Evolutionary conservation across 2,797 vertebrate species (phyloP).

Genomic region (Clangula hyemalis): DNA sequence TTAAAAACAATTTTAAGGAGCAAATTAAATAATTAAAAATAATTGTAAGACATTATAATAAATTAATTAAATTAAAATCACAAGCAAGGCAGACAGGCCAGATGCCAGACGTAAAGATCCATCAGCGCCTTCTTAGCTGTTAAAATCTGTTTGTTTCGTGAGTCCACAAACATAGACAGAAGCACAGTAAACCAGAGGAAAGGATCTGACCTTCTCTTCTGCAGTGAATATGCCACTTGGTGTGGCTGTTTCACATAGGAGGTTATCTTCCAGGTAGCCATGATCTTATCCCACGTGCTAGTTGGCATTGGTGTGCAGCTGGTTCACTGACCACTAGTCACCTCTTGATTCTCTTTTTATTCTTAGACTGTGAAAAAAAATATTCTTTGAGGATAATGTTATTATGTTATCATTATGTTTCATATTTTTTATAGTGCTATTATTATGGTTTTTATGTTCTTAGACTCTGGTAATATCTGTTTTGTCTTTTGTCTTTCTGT

Average conservation of each 20-base stretch:
- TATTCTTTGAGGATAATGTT: not conserved
- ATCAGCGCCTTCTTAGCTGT: not conserved
- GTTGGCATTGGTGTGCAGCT: not conserved
- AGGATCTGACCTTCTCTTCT: not conserved
- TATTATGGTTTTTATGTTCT: not conserved
- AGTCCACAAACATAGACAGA: not conserved
- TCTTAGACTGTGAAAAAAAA: not conserved
- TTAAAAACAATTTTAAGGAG: slow-evolving; percentile 14
- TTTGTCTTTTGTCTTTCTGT: not conserved
- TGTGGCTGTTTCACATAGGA: not conserved
- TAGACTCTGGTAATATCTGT: not conserved
- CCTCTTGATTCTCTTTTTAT: not conserved
- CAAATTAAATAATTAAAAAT: slow-evolving; percentile 54
- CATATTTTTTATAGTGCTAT: no score
- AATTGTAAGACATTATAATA: not conserved
- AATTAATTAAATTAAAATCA: slow-evolving; percentile 17
- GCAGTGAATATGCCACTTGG: not conserved
- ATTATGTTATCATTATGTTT: not conserved
- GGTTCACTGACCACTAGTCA: not conserved
- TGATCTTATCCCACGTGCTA: not conserved
- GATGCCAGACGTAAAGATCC: not conserved
- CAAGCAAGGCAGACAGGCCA: not conserved
- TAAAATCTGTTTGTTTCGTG: not conserved
- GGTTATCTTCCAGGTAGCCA: not conserved
- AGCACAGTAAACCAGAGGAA: not conserved